Percentiles rank a stretch among this genome's conserved stretches.
These are phyloP conservation scores for Propithecus deckenii DNA, from an alignment of 2,797 vertebrate genomes.

Conservation along the genomic window DNA sequence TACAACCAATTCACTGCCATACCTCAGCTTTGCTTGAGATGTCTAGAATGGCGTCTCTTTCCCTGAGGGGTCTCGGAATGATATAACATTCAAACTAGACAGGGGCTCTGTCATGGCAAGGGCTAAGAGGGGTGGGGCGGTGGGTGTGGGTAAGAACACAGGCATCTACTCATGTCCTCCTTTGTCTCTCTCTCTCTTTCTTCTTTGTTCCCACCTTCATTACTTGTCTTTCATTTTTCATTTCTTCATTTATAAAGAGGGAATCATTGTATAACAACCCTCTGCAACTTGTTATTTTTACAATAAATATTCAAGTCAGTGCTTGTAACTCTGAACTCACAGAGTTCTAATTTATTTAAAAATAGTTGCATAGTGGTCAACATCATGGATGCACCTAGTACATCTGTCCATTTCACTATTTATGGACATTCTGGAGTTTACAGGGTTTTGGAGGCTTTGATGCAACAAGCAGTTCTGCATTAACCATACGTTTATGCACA, in stretches of 20 bases:
- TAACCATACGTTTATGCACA: fast-evolving
- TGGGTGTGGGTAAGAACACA: neutral
- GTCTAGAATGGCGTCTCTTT: fast-evolving
- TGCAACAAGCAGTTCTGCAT: neutral
- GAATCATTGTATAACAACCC: fast-evolving
- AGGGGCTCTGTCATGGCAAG: neutral
- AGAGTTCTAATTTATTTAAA: neutral
- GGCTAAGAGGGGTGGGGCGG: fast-evolving
- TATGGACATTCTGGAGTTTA: fast-evolving
- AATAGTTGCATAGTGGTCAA: neutral
- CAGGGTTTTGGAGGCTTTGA: too few relatives aligned
- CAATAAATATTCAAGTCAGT: neutral
- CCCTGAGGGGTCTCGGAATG: neutral
- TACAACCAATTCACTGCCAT: neutral
- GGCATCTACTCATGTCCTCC: fast-evolving
- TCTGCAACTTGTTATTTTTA: neutral
- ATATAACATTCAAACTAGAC: fast-evolving
- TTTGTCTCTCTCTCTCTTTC: neutral
- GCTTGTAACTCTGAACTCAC: neutral
- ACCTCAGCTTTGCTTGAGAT: neutral
- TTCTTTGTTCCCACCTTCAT: neutral
- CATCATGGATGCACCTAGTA: fast-evolving
- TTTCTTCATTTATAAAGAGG: neutral
- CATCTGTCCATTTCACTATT: fast-evolving
- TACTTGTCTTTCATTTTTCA: fast-evolving